phyloP scores from a whole-genome alignment of 2,888 invertebrate species.

The Drosophila neutralis region DNA sequence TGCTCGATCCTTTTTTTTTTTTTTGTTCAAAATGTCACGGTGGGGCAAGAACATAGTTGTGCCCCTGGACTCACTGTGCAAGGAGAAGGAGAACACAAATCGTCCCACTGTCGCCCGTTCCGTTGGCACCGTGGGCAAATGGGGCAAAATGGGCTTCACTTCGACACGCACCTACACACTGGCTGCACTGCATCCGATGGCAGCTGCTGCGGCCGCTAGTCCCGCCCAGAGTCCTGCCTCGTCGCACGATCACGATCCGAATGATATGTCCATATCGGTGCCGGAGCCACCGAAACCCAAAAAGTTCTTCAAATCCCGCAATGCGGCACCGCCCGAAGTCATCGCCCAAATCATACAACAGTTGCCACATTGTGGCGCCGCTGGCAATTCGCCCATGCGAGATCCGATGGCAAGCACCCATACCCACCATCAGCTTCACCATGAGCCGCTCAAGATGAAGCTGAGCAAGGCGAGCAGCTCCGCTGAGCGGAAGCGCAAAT shows the following conservation, averaged over 20 bases:
- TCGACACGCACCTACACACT: constrained; percentile 89
- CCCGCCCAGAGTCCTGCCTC: constrained; percentile 70
- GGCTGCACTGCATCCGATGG: constrained; percentile 79
- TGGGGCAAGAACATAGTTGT: constrained; percentile 89
- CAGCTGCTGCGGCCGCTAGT: constrained; percentile 72
- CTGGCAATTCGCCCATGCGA: constrained; percentile 80
- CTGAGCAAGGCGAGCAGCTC: constrained; percentile 76
- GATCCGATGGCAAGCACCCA: constrained; percentile 58
- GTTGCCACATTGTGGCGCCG: constrained; percentile 78
- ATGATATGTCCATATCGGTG: constrained; percentile 76
- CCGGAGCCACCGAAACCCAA: constrained; percentile 90
- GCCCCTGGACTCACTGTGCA: constrained; percentile 88
- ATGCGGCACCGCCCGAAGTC: constrained; percentile 87
- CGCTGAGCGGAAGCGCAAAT: constrained; percentile 83
- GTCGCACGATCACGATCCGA: constrained; percentile 81
- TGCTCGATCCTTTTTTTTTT: background rate
- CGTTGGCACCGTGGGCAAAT: constrained; percentile 96
- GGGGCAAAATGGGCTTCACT: constrained; percentile 97
- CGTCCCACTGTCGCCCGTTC: constrained; percentile 95
- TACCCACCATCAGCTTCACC: constrained; percentile 49
- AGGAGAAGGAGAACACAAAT: constrained; percentile 91
- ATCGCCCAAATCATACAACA: constrained; percentile 84
- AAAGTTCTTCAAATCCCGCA: constrained; percentile 95
- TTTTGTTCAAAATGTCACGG: constrained; percentile 86
- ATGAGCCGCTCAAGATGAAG: constrained; percentile 83